These are phyloP conservation scores for Lasioglossum marginatum DNA, from an alignment of 2,888 invertebrate species.

Conservation along the genomic window DNA sequence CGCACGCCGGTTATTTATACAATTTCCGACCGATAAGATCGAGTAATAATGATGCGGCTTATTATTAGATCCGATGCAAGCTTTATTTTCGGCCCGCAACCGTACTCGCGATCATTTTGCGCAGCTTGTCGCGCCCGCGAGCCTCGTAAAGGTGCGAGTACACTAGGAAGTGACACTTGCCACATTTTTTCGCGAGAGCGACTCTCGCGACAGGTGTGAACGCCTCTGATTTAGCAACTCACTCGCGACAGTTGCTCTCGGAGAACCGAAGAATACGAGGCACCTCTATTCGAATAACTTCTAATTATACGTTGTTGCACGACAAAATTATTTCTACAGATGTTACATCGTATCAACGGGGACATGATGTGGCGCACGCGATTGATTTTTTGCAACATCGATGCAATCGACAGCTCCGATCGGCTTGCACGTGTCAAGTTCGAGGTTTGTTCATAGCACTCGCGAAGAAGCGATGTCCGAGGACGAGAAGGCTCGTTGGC, in stretches of 20 bases:
- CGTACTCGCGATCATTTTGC: background rate
- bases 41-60: conserved; percentile 33
- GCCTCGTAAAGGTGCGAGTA: background rate
- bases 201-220: background rate
- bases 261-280: too few species aligned
- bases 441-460: conserved; percentile 17
- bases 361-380: too few species aligned
- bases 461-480: background rate
- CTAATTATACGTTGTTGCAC: too few species aligned
- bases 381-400: background rate
- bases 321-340: too few species aligned
- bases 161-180: background rate
- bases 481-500: conserved; percentile 9
- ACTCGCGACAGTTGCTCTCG: background rate
- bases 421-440: background rate
- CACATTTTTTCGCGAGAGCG: background rate
- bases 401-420: background rate
- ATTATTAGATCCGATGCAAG: conserved; percentile 55
- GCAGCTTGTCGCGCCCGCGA: background rate
- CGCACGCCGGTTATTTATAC: conserved; percentile 29
- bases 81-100: conserved; percentile 45
- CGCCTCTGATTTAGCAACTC: background rate
- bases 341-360: too few species aligned
- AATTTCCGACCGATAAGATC: conserved; percentile 31
- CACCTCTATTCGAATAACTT: too few species aligned